Conservation (phyloP, 2,113 vertebrate species). For the rabbit (Oryctolagus cuniculus) region DNA sequence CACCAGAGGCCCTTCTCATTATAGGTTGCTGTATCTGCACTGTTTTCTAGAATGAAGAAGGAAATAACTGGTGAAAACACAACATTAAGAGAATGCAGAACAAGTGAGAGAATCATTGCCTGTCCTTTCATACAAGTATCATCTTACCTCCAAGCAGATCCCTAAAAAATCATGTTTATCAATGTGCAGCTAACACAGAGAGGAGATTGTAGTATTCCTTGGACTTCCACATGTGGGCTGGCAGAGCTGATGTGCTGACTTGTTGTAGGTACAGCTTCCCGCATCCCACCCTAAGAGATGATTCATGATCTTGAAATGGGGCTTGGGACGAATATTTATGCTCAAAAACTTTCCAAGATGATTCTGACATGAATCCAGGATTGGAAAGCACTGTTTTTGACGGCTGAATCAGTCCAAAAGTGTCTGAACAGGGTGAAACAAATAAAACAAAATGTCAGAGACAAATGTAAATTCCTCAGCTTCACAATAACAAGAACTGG, state of each 20-base stretch:
- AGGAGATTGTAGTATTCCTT: not conserved
- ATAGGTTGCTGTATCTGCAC: not conserved
- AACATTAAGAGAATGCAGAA: conserved; percentile 29
- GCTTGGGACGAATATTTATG: not conserved
- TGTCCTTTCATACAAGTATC: not conserved
- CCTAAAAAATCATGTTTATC: not conserved
- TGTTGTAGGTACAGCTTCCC: conserved; percentile 13
- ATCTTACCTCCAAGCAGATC: not conserved
- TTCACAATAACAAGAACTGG: conserved; percentile 20
- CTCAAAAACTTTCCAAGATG: conserved; percentile 59
- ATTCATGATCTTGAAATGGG: conserved; percentile 32
- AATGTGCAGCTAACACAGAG: not conserved
- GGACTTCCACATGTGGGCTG: not conserved
- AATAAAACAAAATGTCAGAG: conserved; percentile 63
- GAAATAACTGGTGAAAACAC: conserved; percentile 26
- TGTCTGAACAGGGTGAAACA: not conserved
- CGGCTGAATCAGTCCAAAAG: conserved; percentile 63
- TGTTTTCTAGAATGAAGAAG: not conserved
- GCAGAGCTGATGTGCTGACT: not conserved
- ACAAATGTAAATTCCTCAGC: conserved; percentile 35
- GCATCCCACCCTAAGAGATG: conserved; percentile 30
- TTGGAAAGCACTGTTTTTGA: conserved; percentile 62
- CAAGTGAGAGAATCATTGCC: not conserved
- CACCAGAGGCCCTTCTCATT: not conserved
- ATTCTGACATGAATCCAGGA: conserved; percentile 50